Evolutionary conservation across 1,140 invertebrate species (phyloP), one percentile per base, ranked within the genome.

Genomic region (Conopomorpha cramerella): DNA sequence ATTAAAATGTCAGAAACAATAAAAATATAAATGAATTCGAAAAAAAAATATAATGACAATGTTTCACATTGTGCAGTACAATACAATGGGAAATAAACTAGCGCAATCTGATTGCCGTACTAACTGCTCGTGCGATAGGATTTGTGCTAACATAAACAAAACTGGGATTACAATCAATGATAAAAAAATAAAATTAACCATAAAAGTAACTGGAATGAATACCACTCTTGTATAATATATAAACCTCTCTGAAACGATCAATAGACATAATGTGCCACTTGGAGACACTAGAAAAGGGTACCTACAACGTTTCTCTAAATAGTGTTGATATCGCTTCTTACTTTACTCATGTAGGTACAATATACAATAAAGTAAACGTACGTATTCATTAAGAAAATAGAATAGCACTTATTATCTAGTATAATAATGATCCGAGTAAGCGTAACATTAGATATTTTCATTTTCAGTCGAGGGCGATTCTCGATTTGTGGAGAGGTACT

Each of bases 201-300:
- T n/a, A n/a, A n/a, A n/a, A n/a, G n/a, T n/a, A n/a, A n/a, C n/a
- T 61, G 63, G 63, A 68, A 73, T 70, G 68, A 70, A 72, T 72
- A 72, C 60, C 65, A 73, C 68, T n/a, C n/a, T n/a, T n/a, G n/a
- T n/a, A n/a, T n/a, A n/a, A n/a, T n/a, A n/a, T n/a, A n/a, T n/a
- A n/a, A 49, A 45, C 48, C 53, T 54, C 51, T 62, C 53, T 46
- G 43, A 30, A 31, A 26, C 29, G 30, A 43, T 32, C 31, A 39
- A 35, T 31, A 33, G 17, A 34, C 26, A 34, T 36, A 17, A 32
- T n/a, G n/a, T n/a, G n/a, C n/a, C n/a, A n/a, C n/a, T n/a, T n/a
- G n/a, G n/a, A n/a, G n/a, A n/a, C 51, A 46, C 51, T 30, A 34
- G 38, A 49, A 49, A 46, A 41, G 48, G 57, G 53, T 42, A 48